Percentiles rank a stretch among this genome's conserved stretches.
These are phyloP conservation scores for Zaprionus vittiger DNA, from an alignment of 1,140 invertebrate species.

Conservation along the genomic window DNA sequence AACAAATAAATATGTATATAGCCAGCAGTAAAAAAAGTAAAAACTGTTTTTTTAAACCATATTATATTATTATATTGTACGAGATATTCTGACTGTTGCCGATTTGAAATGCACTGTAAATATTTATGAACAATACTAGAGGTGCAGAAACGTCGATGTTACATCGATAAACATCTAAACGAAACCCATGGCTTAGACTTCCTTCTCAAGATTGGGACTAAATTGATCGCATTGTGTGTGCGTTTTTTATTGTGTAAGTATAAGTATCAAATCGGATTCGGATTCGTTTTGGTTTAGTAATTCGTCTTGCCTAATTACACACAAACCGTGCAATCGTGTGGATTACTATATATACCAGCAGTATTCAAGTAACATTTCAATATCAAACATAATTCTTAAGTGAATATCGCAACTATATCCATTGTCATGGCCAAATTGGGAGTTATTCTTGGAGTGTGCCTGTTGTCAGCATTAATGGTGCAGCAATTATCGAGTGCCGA, in stretches of 20 bases:
- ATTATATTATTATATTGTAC: conserved; percentile 70
- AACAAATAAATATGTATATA: conserved; percentile 9
- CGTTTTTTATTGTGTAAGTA: conserved; percentile 19
- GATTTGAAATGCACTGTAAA: conserved; percentile 45
- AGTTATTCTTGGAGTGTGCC: conserved; percentile 29
- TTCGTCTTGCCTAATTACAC: conserved; percentile 63
- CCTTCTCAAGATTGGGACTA: neutral
- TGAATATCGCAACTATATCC: neutral
- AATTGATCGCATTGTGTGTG: neutral
- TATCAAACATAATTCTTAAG: no score
- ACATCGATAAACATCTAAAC: neutral
- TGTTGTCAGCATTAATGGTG: conserved; percentile 51
- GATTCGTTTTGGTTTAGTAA: conserved; percentile 17
- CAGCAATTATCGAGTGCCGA: conserved; percentile 49
- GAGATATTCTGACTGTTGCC: conserved; percentile 51
- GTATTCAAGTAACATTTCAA: neutral
- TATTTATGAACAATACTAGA: conserved; percentile 14
- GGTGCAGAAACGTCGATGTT: no score
- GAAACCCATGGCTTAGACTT: neutral
- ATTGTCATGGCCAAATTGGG: conserved; percentile 49
- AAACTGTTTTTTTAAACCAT: conserved; percentile 70
- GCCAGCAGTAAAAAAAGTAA: conserved; percentile 37
- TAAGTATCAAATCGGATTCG: neutral
- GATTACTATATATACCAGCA: conserved; percentile 44
- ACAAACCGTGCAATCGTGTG: conserved; percentile 62